Conservation (phyloP, 2,113 vertebrate genomes). For the Athene cunicularia region DNA sequence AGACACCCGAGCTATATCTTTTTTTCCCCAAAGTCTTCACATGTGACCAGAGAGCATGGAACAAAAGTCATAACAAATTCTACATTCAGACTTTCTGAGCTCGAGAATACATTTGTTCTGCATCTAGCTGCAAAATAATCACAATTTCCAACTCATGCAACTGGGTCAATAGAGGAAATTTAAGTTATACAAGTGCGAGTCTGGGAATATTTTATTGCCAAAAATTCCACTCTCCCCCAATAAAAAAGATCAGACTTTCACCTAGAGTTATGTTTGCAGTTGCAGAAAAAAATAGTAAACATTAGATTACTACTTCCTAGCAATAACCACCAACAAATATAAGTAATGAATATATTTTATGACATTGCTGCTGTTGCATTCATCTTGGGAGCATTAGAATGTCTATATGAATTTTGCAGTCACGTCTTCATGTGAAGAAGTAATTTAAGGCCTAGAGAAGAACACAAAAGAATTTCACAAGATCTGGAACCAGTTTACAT, state of each 20-base stretch:
- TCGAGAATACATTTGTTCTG: neutral
- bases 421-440: neutral
- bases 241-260: neutral
- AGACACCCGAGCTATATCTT: neutral
- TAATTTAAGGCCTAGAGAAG: conserved; percentile 3
- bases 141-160: neutral
- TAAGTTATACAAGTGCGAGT: accelerated
- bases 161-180: neutral
- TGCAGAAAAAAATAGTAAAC: neutral
- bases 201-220: neutral
- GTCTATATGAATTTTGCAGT: conserved; percentile 23
- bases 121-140: neutral
- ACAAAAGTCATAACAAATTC: neutral
- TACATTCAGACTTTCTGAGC: neutral
- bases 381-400: neutral
- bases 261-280: neutral
- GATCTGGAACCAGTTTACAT: neutral
- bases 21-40: neutral
- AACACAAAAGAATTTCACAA: neutral
- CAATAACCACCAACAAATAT: neutral
- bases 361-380: neutral
- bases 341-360: conserved; percentile 52
- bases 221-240: neutral
- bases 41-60: neutral
- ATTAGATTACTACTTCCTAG: neutral